These are phyloP conservation scores for Ispidina lecontei DNA, from an alignment of 2,797 vertebrate species.

Conservation along the genomic window DNA sequence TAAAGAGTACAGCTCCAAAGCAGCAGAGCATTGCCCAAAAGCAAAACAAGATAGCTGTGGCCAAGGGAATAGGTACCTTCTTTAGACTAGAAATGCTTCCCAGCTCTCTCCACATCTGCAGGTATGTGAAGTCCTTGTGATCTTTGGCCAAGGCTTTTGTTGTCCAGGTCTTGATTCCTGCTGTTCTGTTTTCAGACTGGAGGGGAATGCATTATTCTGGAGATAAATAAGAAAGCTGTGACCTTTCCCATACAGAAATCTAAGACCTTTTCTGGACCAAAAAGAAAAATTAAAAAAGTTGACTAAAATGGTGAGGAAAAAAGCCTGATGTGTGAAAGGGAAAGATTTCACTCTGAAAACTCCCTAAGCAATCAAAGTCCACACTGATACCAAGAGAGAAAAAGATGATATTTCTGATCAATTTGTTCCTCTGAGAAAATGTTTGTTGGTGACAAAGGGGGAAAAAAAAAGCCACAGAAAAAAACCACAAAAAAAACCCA, in stretches of 20 bases:
- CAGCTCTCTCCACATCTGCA: background rate
- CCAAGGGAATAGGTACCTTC: background rate
- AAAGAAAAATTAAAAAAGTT: background rate
- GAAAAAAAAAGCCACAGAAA: background rate
- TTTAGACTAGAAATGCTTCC: background rate
- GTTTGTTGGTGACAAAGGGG: background rate
- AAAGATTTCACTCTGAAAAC: background rate
- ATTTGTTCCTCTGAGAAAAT: background rate
- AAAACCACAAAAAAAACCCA: background rate
- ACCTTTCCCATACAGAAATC: background rate
- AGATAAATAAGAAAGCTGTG: background rate
- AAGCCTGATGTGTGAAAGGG: accelerated
- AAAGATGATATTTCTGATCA: background rate
- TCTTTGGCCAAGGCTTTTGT: background rate
- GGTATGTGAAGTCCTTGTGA: background rate
- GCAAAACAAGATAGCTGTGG: background rate
- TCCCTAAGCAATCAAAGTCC: background rate
- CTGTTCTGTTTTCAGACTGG: background rate
- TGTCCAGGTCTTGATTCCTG: background rate
- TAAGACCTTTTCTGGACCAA: background rate
- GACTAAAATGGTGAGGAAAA: background rate
- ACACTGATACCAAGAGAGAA: background rate
- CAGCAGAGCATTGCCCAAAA: background rate
- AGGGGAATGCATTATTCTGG: background rate
- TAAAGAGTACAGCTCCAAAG: background rate